Percentiles rank a stretch among this genome's conserved stretches.
These are phyloP conservation scores for Brachionus rotundiformis DNA, from an alignment of 1,140 invertebrate genomes.

Conservation along the genomic window DNA sequence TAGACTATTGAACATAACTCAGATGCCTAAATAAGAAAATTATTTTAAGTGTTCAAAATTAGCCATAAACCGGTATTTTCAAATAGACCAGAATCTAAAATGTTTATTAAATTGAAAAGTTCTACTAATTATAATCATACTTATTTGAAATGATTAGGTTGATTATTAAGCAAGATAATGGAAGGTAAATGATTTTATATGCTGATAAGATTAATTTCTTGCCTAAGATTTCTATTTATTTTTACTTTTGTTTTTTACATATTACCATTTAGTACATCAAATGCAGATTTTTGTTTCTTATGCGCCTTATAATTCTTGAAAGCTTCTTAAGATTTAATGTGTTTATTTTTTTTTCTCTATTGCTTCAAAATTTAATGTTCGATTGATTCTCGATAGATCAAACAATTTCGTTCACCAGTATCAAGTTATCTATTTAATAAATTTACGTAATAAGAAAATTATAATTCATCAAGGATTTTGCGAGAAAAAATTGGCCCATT, in stretches of 20 bases:
- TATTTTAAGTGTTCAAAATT: too few species aligned
- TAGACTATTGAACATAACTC: too few species aligned
- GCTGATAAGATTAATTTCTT: not conserved
- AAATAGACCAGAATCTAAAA: not conserved
- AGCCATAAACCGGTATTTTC: not conserved
- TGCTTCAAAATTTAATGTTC: not conserved
- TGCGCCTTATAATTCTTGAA: not conserved
- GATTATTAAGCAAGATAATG: not conserved
- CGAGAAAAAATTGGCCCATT: not conserved
- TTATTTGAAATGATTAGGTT: not conserved
- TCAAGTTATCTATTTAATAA: not conserved
- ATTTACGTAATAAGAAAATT: not conserved
- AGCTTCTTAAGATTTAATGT: slow-evolving; percentile 14
- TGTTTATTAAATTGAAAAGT: not conserved
- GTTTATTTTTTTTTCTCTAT: slow-evolving; percentile 5
- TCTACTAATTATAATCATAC: not conserved
- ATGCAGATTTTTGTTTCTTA: not conserved
- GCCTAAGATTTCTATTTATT: not conserved
- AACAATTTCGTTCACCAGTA: not conserved
- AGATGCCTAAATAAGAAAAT: too few species aligned
- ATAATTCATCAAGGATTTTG: not conserved
- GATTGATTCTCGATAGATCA: not conserved
- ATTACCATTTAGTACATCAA: not conserved
- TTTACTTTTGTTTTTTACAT: not conserved
- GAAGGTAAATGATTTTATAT: not conserved